Evolutionary conservation across 2,113 vertebrate genomes (phyloP).

Genomic region (Fregetta grallaria): DNA sequence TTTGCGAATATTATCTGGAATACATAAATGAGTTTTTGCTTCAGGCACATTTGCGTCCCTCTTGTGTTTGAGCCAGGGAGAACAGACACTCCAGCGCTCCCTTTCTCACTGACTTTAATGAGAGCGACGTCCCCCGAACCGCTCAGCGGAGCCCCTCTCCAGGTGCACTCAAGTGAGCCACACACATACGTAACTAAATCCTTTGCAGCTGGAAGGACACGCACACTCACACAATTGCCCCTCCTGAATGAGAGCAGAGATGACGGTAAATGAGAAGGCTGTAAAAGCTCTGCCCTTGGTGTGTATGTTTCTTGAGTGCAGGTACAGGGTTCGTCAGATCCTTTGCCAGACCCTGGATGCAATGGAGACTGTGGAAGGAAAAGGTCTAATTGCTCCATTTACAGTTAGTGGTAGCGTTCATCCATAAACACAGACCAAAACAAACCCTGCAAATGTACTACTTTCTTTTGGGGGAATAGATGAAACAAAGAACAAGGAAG

Average conservation of each 20-base stretch:
- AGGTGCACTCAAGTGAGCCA: constrained; percentile 24
- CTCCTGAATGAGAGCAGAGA: not conserved
- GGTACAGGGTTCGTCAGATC: not conserved
- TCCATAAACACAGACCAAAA: not conserved
- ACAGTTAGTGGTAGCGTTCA: not conserved
- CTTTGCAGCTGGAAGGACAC: constrained; percentile 45
- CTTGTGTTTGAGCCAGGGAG: constrained; percentile 12
- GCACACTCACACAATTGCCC: not conserved
- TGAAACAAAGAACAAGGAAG: not conserved
- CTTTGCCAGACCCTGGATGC: not conserved
- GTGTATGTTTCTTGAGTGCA: not conserved
- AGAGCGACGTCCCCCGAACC: not conserved
- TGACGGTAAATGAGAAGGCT: not conserved
- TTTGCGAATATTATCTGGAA: not conserved
- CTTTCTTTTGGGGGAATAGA: not conserved
- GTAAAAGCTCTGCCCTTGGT: constrained; percentile 17
- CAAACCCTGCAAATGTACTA: not conserved
- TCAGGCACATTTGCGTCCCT: not conserved
- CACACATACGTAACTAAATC: not conserved
- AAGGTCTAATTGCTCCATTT: constrained; percentile 34
- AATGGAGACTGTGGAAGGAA: not conserved
- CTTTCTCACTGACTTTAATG: constrained; percentile 9
- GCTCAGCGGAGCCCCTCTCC: not conserved
- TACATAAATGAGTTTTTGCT: constrained; percentile 12
- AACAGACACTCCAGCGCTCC: not conserved